phyloP scores from a whole-genome alignment of 2,888 invertebrate genomes.

The Ferdinandea cuprea region DNA sequence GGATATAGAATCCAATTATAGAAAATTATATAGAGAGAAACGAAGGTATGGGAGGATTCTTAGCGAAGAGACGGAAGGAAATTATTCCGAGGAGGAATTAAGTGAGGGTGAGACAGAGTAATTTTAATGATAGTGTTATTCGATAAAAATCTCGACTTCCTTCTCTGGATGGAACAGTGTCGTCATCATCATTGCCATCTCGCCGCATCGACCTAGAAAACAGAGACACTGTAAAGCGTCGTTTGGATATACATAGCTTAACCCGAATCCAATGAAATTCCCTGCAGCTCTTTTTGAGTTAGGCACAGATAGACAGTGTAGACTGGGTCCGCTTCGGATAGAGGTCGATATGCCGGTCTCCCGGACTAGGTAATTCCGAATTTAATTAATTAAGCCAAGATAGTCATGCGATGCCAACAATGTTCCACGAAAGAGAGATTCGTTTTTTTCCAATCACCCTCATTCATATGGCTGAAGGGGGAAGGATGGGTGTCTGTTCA shows the following conservation, averaged over 20 bases:
- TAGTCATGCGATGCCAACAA: constrained; percentile 35
- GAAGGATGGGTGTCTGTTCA: neutral
- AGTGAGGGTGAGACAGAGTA: no score
- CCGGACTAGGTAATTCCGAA: constrained; percentile 56
- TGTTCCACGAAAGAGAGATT: neutral
- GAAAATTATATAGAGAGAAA: constrained; percentile 57
- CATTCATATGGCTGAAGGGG: neutral
- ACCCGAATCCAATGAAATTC: neutral
- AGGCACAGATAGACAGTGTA: neutral
- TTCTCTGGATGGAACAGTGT: neutral
- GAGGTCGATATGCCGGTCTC: constrained; percentile 37
- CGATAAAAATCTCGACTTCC: constrained; percentile 77
- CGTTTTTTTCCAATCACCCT: neutral
- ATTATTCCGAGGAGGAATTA: constrained; percentile 56
- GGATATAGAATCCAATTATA: constrained; percentile 71
- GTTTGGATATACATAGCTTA: neutral
- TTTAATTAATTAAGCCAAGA: constrained; percentile 71
- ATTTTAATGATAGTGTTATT: constrained; percentile 79
- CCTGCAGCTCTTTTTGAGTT: neutral
- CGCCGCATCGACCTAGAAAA: constrained; percentile 63
- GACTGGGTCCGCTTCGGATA: neutral
- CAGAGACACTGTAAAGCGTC: constrained; percentile 22
- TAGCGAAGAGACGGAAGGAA: constrained; percentile 52
- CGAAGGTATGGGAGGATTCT: constrained; percentile 20
- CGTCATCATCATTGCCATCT: constrained; percentile 23